These are phyloP conservation scores for Piezodorus guildinii DNA, from an alignment of 1,140 invertebrate genomes.

Conservation along the genomic window DNA sequence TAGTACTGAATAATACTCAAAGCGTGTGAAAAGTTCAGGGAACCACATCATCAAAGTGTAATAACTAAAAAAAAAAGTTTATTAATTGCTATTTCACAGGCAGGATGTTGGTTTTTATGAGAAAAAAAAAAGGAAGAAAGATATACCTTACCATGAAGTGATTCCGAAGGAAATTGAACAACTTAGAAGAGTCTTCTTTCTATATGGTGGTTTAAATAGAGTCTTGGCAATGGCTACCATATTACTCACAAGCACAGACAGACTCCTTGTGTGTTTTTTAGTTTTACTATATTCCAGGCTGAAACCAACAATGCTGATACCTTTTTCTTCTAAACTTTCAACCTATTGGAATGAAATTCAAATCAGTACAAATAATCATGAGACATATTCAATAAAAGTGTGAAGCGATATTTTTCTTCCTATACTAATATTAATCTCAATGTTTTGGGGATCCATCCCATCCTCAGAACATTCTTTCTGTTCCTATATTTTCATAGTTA, in stretches of 20 bases:
- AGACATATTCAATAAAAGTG: no score
- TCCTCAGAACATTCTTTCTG: no score
- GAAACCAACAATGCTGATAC: slow-evolving; percentile 39
- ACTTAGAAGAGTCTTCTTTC: slow-evolving; percentile 55
- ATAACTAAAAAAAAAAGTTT: slow-evolving; percentile 42
- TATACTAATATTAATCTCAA: no score
- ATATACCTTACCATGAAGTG: slow-evolving; percentile 45
- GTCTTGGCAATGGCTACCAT: slow-evolving; percentile 54
- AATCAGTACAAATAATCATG: background rate
- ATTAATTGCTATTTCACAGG: background rate
- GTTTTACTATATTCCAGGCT: background rate
- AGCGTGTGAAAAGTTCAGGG: slow-evolving; percentile 63
- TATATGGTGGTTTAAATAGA: slow-evolving; percentile 52
- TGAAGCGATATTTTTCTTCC: no score
- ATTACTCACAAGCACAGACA: slow-evolving; percentile 43
- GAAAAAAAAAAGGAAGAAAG: no score
- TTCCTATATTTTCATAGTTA: no score
- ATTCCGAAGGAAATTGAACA: slow-evolving; percentile 62
- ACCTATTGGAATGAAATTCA: slow-evolving; percentile 38
- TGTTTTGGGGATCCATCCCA: no score
- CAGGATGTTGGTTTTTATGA: no score
- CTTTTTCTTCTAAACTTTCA: slow-evolving; percentile 51
- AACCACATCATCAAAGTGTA: slow-evolving; percentile 77
- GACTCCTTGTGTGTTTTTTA: slow-evolving; percentile 7
- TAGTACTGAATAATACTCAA: slow-evolving; percentile 51